phyloP scores from a whole-genome alignment of 2,797 vertebrate genomes.

The Sitta carolinensis region DNA sequence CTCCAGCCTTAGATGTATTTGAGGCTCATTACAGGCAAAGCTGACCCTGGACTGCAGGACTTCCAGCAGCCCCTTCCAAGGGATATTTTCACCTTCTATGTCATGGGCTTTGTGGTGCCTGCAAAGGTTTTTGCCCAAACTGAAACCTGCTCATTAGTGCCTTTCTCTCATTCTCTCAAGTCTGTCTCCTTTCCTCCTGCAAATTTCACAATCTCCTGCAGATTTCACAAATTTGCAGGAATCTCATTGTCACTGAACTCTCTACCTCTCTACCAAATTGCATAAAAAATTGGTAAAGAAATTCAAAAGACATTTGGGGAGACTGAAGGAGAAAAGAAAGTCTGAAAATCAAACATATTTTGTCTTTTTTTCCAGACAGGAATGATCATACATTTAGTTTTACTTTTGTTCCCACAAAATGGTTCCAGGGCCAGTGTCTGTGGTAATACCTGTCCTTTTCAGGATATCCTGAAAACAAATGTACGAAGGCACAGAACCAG shows the following conservation, averaged over 20 bases:
- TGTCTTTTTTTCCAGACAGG: background rate
- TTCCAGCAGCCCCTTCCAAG: background rate
- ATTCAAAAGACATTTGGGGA: background rate
- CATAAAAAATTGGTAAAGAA: background rate
- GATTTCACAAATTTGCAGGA: background rate
- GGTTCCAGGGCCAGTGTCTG: background rate
- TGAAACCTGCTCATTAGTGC: background rate
- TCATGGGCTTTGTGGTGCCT: background rate
- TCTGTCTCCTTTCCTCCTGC: background rate
- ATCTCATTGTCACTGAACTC: background rate
- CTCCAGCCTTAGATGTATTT: background rate
- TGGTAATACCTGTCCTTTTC: background rate
- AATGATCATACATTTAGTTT: background rate
- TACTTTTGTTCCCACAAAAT: background rate
- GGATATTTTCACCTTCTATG: background rate
- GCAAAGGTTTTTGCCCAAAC: background rate
- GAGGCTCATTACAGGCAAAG: background rate
- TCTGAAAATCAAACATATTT: background rate
- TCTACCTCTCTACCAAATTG: background rate
- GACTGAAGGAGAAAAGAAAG: background rate
- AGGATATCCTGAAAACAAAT: background rate
- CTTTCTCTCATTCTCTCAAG: background rate
- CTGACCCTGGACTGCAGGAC: background rate
- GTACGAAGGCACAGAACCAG: background rate
- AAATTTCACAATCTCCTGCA: background rate